Evolutionary conservation across 2,797 vertebrate species (phyloP).

Genomic region (Gobio occitaniae): DNA sequence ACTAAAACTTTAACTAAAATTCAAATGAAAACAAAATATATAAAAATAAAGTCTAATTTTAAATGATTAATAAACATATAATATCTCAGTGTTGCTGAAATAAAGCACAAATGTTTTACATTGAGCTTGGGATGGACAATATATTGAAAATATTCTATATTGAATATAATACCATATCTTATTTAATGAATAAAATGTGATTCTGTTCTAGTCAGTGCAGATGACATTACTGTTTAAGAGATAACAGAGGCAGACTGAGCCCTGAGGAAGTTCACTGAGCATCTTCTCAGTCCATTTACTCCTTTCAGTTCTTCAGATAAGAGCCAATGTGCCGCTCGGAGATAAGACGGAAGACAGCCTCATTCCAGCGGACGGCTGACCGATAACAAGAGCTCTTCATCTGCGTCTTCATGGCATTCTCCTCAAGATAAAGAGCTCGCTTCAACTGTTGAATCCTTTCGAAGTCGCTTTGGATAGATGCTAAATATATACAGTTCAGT

Average conservation of each 20-base stretch:
- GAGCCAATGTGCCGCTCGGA: not conserved
- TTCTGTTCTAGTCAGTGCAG: not conserved
- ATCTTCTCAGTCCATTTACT: not conserved
- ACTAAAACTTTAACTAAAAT: not conserved
- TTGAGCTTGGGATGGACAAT: not conserved
- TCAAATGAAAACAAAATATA: not conserved
- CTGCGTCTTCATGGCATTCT: not conserved
- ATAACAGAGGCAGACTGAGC: not conserved
- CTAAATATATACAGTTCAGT: not conserved
- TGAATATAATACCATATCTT: not conserved
- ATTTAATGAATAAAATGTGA: no score
- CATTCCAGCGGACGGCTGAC: not conserved
- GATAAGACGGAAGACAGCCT: not conserved
- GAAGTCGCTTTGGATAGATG: not conserved
- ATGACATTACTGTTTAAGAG: not conserved
- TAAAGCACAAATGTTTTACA: no score
- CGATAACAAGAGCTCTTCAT: not conserved
- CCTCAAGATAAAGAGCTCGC: not conserved
- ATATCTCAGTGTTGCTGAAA: no score
- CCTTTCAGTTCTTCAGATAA: not conserved
- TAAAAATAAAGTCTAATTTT: no score
- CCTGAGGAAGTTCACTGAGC: not conserved
- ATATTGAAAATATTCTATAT: not conserved
- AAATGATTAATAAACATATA: not conserved
- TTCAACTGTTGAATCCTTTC: no score